Conservation (phyloP, 2,888 invertebrate genomes). For the Willowsia nigromaculata region DNA sequence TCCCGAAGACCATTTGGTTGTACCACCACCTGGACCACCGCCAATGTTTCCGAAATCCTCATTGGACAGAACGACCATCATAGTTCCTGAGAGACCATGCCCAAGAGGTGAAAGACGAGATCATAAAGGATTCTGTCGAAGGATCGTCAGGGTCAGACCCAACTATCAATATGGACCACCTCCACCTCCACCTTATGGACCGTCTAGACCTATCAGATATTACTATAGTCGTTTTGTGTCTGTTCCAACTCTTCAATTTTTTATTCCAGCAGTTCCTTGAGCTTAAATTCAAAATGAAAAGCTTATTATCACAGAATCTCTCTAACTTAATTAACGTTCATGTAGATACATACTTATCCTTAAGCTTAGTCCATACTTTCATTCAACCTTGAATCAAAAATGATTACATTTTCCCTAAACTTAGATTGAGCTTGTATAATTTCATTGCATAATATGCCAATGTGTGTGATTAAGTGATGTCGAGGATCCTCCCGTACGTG, state of each 20-base stretch:
- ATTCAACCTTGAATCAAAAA: neutral
- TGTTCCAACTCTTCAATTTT: slow-evolving; percentile 77
- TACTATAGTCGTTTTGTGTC: slow-evolving; percentile 77
- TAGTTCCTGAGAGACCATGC: slow-evolving; percentile 77
- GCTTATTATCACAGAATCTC: slow-evolving; percentile 9
- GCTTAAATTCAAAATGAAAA: neutral
- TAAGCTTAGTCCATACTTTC: neutral
- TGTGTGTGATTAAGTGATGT: no score
- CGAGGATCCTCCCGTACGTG: no score
- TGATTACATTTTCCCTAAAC: no score
- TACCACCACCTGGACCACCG: slow-evolving; percentile 52
- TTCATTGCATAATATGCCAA: no score
- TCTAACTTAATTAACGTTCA: slow-evolving; percentile 9
- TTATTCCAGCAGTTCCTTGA: slow-evolving; percentile 72
- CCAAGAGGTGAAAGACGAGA: slow-evolving; percentile 75
- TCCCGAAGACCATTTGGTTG: slow-evolving; percentile 51
- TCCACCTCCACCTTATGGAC: slow-evolving; percentile 49
- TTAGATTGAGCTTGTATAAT: no score
- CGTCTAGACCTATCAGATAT: slow-evolving; percentile 73
- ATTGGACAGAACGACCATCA: slow-evolving; percentile 75
- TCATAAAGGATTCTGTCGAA: slow-evolving; percentile 76
- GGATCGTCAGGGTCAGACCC: slow-evolving; percentile 73
- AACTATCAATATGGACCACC: slow-evolving; percentile 75
- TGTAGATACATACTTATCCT: neutral
- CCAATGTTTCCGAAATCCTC: slow-evolving; percentile 68